phyloP scores from a whole-genome alignment of 2,113 vertebrate species.

The Myiopsitta monachus region DNA sequence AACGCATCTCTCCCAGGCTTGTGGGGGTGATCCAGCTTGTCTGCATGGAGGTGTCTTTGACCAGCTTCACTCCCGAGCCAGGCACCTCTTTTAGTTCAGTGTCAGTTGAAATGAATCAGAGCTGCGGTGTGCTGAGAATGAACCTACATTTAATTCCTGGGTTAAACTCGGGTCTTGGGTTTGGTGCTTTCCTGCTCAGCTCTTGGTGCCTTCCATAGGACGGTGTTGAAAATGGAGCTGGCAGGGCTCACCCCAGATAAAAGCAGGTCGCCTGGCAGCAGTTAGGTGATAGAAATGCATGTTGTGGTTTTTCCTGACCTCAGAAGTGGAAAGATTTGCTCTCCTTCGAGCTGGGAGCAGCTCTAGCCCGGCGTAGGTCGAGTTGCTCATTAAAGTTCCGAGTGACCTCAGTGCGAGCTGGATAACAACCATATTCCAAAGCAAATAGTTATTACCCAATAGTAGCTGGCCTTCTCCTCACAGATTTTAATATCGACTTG shows the following conservation, averaged over 20 bases:
- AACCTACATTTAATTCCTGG: background rate
- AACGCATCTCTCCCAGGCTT: background rate
- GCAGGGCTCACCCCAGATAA: background rate
- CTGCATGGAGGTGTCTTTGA: background rate
- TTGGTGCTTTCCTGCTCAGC: background rate
- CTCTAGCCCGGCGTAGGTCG: background rate
- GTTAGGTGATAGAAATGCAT: background rate
- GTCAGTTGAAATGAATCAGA: background rate
- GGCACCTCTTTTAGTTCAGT: background rate
- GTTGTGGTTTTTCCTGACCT: constrained; percentile 34
- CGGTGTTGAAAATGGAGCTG: background rate
- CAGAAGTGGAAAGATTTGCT: constrained; percentile 6
- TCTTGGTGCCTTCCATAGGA: background rate
- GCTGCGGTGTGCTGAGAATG: background rate
- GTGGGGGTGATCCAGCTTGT: background rate
- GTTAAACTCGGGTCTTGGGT: background rate
- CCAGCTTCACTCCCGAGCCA: background rate
- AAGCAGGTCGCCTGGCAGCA: background rate
- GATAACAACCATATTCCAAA: background rate
- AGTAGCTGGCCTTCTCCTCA: background rate
- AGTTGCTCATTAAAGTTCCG: background rate
- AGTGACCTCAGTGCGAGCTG: background rate
- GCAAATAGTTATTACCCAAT: background rate
- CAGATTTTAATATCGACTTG: background rate
- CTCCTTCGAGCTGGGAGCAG: background rate